A percentile compares a stretch with the other conserved stretches of the same genome.
Evolutionary conservation across 2,888 invertebrate genomes (phyloP).

Genomic region (Onchidella celtica): DNA sequence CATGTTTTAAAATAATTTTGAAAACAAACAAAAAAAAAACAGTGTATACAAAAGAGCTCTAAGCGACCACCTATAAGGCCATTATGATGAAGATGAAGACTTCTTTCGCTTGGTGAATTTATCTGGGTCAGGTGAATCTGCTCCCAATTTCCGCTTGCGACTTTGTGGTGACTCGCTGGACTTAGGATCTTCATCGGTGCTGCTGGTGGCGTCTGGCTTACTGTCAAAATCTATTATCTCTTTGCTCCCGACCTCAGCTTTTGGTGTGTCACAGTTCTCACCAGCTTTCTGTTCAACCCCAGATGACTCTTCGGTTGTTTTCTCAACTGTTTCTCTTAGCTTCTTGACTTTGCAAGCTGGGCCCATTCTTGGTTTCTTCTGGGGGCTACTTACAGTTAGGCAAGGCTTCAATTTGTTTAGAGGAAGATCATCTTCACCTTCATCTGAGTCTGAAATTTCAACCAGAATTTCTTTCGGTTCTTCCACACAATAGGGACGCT

Average conservation of each 20-base stretch:
- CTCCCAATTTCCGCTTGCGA: constrained; percentile 5
- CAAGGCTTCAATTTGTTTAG: background rate
- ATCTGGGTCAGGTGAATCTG: constrained; percentile 3
- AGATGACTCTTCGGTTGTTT: background rate
- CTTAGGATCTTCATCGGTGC: background rate
- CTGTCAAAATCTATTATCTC: background rate
- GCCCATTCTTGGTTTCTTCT: constrained; percentile 36
- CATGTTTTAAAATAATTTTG: too few relatives aligned
- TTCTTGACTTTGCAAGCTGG: constrained; percentile 41
- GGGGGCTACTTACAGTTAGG: background rate
- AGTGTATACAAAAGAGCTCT: too few relatives aligned
- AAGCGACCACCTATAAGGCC: too few relatives aligned
- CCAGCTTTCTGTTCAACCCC: background rate
- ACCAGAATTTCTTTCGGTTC: constrained; percentile 35
- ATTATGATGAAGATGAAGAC: background rate
- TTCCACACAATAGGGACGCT: constrained; percentile 35
- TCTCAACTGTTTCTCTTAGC: background rate
- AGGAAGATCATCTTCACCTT: background rate
- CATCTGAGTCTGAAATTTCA: constrained; percentile 42
- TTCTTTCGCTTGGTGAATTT: constrained; percentile 18
- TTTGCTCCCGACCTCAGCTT: background rate
- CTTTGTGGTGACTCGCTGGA: background rate
- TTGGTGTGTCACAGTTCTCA: too few relatives aligned
- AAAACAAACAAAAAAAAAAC: background rate
- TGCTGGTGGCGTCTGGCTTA: background rate